A percentile compares a stretch with the other conserved stretches of the same genome.
phyloP scores from a whole-genome alignment of 2,888 invertebrate species.

The Phasia obesa region DNA sequence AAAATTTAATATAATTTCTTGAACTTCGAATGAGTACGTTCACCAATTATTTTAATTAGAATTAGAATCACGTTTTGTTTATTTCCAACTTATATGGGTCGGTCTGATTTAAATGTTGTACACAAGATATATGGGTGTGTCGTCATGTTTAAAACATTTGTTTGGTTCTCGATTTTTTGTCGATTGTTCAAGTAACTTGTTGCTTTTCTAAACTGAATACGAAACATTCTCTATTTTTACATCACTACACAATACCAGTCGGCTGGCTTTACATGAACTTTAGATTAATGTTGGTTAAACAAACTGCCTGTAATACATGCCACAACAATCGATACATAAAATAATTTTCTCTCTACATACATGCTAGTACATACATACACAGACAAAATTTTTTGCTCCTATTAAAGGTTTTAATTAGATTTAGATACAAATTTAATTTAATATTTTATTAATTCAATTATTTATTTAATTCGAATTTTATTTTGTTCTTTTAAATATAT shows the following conservation, averaged over 20 bases:
- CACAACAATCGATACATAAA: conserved; percentile 45
- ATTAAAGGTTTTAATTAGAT: no score
- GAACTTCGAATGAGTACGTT: conserved; percentile 23
- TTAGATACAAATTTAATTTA: no score
- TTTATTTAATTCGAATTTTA: no score
- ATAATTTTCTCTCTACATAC: conserved; percentile 45
- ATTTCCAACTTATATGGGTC: conserved; percentile 48
- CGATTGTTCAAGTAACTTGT: conserved; percentile 58
- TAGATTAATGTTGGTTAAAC: not conserved
- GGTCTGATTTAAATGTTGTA: conserved; percentile 54
- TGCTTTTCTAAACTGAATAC: conserved; percentile 62
- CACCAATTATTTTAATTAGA: conserved; percentile 38
- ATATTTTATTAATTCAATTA: no score
- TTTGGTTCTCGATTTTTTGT: conserved; percentile 35
- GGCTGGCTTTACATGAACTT: not conserved
- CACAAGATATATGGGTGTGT: conserved; percentile 47
- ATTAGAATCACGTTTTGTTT: conserved; percentile 59
- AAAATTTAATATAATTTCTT: no score
- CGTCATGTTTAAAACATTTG: not conserved
- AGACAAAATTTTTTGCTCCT: no score
- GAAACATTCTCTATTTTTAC: conserved; percentile 47
- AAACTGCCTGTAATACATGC: conserved; percentile 33
- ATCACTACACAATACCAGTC: conserved; percentile 16
- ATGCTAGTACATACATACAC: no score
- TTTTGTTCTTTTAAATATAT: no score